Evolutionary conservation across 2,888 invertebrate species (phyloP).

Genomic region (Alentia gelatinosa): DNA sequence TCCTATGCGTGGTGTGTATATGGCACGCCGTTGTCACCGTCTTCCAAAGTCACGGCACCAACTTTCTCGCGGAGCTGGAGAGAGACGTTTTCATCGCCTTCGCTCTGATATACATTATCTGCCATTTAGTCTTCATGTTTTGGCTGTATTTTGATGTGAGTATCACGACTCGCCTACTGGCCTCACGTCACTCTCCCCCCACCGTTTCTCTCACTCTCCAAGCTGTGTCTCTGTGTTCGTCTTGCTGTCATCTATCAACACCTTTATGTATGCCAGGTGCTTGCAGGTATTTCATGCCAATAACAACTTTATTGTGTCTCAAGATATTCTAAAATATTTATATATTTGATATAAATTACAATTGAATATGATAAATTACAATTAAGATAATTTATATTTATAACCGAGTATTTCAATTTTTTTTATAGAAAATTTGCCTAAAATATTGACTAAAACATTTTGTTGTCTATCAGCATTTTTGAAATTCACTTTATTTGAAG

Average conservation of each 20-base stretch:
- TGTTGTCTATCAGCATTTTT: too few species aligned
- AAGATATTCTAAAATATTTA: too few species aligned
- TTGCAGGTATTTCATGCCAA: too few species aligned
- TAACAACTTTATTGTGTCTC: too few species aligned
- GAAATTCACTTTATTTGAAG: too few species aligned
- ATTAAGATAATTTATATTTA: too few species aligned
- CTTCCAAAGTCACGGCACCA: slow-evolving; percentile 63
- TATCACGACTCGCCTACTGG: slow-evolving; percentile 55
- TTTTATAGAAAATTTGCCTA: too few species aligned
- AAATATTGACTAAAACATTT: too few species aligned
- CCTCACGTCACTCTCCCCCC: background rate
- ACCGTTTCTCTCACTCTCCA: background rate
- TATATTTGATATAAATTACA: too few species aligned
- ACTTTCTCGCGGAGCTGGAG: slow-evolving; percentile 68
- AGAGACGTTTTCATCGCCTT: slow-evolving; percentile 76
- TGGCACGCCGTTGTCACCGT: slow-evolving; percentile 77
- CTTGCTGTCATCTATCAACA: background rate
- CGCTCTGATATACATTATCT: slow-evolving; percentile 75
- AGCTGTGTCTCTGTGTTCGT: background rate
- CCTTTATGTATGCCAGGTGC: too few species aligned
- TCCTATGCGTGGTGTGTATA: slow-evolving; percentile 75
- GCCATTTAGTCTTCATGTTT: slow-evolving; percentile 78
- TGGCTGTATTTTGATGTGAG: slow-evolving; percentile 79
- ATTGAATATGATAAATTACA: too few species aligned
- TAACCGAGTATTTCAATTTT: too few species aligned